These are phyloP conservation scores for Aurelia sp. DNA, from an alignment of 30 jellyfish, hydroid and myxozoan species.

Conservation along the genomic window DNA sequence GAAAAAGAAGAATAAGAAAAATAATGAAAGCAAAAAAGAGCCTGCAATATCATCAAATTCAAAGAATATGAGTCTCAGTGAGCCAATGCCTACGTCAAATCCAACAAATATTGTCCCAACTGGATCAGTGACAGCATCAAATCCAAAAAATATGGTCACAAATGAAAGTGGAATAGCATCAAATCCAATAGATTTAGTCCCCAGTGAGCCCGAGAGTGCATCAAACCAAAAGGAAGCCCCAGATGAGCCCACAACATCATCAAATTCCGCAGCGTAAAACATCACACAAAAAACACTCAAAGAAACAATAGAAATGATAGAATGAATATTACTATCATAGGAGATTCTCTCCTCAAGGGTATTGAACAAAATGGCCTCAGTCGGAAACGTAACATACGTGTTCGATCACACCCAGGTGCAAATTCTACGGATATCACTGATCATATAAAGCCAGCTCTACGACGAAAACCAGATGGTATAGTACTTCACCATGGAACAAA, in stretches of 20 bases:
- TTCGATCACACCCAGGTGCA: slow-evolving; percentile 45
- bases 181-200: no score
- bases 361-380: slow-evolving; percentile 35
- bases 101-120: no score
- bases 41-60: no score
- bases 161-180: no score
- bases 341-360: slow-evolving; percentile 30
- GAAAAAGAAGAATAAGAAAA: no score
- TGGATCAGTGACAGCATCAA: no score
- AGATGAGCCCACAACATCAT: not conserved
- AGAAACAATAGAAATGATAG: not conserved
- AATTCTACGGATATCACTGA: slow-evolving; percentile 4
- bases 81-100: no score
- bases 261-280: slow-evolving; percentile 3
- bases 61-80: no score
- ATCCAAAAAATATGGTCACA: no score
- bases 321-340: slow-evolving; percentile 32
- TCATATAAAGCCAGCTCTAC: slow-evolving; percentile 19
- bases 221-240: not conserved
- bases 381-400: slow-evolving; percentile 22
- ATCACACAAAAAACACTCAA: not conserved
- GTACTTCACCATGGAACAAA: slow-evolving; percentile 33
- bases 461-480: slow-evolving; percentile 35
- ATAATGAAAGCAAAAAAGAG: no score
- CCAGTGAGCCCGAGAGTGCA: not conserved